These are phyloP conservation scores for Anoplophora glabripennis DNA, from an alignment of 1,140 invertebrate species.

Conservation along the genomic window DNA sequence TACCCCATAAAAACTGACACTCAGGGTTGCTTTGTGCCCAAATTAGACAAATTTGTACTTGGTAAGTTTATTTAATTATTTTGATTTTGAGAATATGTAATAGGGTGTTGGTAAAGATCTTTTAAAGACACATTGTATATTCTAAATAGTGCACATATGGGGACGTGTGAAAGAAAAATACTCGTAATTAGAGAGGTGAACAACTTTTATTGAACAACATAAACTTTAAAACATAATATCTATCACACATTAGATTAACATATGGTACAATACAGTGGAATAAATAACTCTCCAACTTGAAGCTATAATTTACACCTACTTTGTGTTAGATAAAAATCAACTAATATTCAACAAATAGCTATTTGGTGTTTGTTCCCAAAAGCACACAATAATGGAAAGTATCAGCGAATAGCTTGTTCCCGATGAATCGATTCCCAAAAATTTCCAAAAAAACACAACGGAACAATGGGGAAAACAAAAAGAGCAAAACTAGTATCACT, in stretches of 20 bases:
- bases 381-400: slow-evolving; percentile 31
- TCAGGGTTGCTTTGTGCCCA: too few relatives aligned
- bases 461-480: slow-evolving; percentile 2
- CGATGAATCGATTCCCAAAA: slow-evolving; percentile 6
- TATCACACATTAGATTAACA: slow-evolving; percentile 42
- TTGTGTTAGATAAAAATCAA: slow-evolving; percentile 26
- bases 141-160: too few relatives aligned
- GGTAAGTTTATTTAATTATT: too few relatives aligned
- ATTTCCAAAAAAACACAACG: slow-evolving; percentile 10
- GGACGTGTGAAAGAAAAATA: slow-evolving; percentile 17
- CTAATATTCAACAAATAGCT: slow-evolving; percentile 15
- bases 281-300: slow-evolving; percentile 40
- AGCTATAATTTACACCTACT: slow-evolving; percentile 31
- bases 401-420: slow-evolving; percentile 29
- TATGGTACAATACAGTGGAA: slow-evolving; percentile 40
- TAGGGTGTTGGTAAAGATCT: too few relatives aligned
- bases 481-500: slow-evolving; percentile 11
- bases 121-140: too few relatives aligned
- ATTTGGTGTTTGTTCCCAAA: slow-evolving; percentile 34
- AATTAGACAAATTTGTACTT: too few relatives aligned
- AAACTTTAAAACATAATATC: slow-evolving; percentile 37
- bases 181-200: slow-evolving; percentile 41
- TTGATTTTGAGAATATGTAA: too few relatives aligned
- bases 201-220: slow-evolving; percentile 45
- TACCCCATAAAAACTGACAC: too few relatives aligned